Conservation (phyloP, 1,140 invertebrate species). For the Contarinia nasturtii region DNA sequence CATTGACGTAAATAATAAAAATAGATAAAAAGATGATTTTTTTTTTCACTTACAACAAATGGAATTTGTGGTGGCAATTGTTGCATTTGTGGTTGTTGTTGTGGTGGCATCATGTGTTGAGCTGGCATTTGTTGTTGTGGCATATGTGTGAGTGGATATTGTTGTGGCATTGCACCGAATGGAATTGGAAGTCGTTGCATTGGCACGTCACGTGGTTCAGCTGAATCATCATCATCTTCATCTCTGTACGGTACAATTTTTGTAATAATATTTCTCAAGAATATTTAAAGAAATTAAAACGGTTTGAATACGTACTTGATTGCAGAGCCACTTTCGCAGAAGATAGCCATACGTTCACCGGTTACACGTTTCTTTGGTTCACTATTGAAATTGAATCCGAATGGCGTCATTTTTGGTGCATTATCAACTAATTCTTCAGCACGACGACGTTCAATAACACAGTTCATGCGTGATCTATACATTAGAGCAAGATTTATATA, state of each 20-base stretch:
- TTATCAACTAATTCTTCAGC: conserved; percentile 67
- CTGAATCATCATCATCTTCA: conserved; percentile 8
- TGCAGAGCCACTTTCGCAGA: conserved; percentile 59
- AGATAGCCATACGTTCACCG: conserved; percentile 68
- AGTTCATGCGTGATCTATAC: conserved; percentile 58
- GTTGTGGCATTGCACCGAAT: conserved; percentile 20
- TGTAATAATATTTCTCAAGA: no score
- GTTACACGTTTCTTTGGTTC: conserved; percentile 51
- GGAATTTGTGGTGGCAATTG: conserved; percentile 17
- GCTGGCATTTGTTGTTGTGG: conserved; percentile 10
- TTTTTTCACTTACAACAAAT: no score
- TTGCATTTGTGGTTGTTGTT: conserved; percentile 16
- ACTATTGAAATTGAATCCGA: conserved; percentile 47
- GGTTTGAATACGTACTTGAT: no score
- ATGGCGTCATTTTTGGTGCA: conserved; percentile 46
- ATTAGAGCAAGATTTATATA: no score
- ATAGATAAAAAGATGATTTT: no score
- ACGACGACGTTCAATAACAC: conserved; percentile 64
- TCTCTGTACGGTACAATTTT: conserved; percentile 11
- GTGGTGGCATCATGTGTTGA: neutral
- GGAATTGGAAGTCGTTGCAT: conserved; percentile 22
- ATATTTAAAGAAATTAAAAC: no score
- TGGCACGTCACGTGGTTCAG: conserved; percentile 15
- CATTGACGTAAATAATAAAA: no score
- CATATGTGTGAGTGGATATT: conserved; percentile 22